phyloP scores from a whole-genome alignment of 2,888 invertebrate species.

The Amiota mariae region DNA sequence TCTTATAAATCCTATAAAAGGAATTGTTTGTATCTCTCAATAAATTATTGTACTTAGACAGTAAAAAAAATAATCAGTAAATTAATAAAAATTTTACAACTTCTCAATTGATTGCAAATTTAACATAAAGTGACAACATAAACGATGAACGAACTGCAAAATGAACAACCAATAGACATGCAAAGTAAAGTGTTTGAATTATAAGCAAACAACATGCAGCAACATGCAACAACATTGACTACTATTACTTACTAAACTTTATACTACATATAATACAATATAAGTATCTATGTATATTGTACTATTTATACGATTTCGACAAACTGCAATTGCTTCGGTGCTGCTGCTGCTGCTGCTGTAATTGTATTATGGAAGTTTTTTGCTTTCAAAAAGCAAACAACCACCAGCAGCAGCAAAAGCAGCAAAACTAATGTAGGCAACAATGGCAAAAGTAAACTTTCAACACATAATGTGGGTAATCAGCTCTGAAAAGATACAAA shows the following conservation, averaged over 20 bases:
- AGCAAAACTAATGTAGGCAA: background rate
- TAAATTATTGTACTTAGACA: too few relatives aligned
- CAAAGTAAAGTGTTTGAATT: constrained; percentile 40
- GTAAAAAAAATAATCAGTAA: constrained; percentile 31
- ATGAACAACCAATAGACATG: constrained; percentile 48
- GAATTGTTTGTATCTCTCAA: too few relatives aligned
- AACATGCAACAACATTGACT: background rate
- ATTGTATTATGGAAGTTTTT: background rate
- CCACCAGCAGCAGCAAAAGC: background rate
- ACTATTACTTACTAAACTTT: too few relatives aligned
- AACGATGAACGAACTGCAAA: constrained; percentile 24
- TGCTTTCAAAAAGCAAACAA: background rate
- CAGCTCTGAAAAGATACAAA: background rate
- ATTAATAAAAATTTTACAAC: constrained; percentile 49
- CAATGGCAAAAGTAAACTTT: constrained; percentile 24
- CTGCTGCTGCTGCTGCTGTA: background rate
- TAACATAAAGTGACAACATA: constrained; percentile 44
- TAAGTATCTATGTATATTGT: too few relatives aligned
- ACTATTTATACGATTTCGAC: too few relatives aligned
- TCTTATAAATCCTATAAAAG: too few relatives aligned
- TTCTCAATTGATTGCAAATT: constrained; percentile 35
- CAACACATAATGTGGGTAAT: constrained; percentile 27
- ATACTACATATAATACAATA: too few relatives aligned
- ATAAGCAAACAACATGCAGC: constrained; percentile 17
- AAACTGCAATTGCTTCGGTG: background rate